phyloP scores from a whole-genome alignment of 2,888 invertebrate genomes.

The Smittia sp. region DNA sequence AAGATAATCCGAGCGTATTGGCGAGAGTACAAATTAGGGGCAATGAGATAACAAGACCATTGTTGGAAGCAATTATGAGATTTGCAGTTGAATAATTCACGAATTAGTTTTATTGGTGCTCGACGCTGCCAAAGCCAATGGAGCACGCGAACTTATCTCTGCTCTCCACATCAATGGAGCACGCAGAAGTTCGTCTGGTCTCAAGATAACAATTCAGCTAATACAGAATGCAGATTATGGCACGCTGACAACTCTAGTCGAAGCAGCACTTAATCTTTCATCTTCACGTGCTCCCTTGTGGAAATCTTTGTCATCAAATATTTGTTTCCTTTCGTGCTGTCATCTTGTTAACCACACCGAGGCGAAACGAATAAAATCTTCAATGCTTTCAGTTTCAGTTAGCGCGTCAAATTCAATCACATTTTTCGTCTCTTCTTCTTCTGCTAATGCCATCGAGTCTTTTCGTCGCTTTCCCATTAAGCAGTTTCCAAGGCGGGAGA shows the following conservation, averaged over 20 bases:
- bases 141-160: too few species aligned
- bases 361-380: background rate
- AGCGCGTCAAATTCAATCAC: background rate
- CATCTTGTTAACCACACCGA: background rate
- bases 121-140: too few species aligned
- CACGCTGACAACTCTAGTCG: too few species aligned
- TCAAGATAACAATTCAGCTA: too few species aligned
- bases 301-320: background rate
- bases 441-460: background rate
- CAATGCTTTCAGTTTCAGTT: background rate
- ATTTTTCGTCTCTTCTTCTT: background rate
- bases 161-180: too few species aligned
- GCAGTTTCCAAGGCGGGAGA: background rate
- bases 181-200: too few species aligned
- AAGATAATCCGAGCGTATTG: background rate
- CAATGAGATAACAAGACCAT: background rate
- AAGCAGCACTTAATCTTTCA: too few species aligned
- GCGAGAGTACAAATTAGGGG: background rate
- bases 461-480: background rate
- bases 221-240: too few species aligned
- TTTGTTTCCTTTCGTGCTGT: background rate
- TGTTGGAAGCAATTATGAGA: background rate
- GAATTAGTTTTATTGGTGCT: too few species aligned
- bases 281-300: too few species aligned
- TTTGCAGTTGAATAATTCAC: background rate